phyloP scores from a whole-genome alignment of 2,797 vertebrate genomes.

The Schizopygopsis malacanthus region DNA sequence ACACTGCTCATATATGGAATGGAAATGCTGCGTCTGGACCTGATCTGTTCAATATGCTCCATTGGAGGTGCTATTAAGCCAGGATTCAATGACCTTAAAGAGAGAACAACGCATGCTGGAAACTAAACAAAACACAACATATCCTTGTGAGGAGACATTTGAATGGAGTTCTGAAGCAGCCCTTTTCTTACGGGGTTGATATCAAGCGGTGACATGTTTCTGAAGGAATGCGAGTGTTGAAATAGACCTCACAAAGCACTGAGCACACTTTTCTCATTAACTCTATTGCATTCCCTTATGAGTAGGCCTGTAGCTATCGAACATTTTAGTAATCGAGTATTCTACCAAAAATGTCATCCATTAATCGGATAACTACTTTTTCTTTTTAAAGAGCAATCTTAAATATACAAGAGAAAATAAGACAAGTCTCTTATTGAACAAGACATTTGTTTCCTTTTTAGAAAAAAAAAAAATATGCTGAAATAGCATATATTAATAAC shows the following conservation, averaged over 20 bases:
- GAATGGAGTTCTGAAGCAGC: conserved; percentile 21
- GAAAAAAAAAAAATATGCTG: too few relatives aligned
- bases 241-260: conserved; percentile 31
- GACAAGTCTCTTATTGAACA: too few relatives aligned
- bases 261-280: conserved; percentile 61
- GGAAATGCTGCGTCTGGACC: conserved; percentile 69
- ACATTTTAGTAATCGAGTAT: too few relatives aligned
- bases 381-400: too few relatives aligned
- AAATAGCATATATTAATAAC: too few relatives aligned
- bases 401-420: too few relatives aligned
- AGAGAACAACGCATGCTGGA: conserved; percentile 53
- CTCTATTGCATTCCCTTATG: conserved; percentile 51
- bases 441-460: too few relatives aligned
- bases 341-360: too few relatives aligned
- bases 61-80: conserved; percentile 60
- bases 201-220: conserved; percentile 64
- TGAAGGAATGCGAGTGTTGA: conserved; percentile 59
- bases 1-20: conserved; percentile 78
- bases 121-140: conserved; percentile 61
- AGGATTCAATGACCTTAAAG: conserved; percentile 61
- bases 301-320: background rate
- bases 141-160: conserved; percentile 63
- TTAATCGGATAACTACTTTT: too few relatives aligned
- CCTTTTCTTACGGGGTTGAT: conserved; percentile 50
- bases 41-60: conserved; percentile 64